Evolutionary conservation across 1,140 invertebrate species (phyloP), one percentile per base, ranked within the genome.

Genomic region (Caligus rogercresseyi): DNA sequence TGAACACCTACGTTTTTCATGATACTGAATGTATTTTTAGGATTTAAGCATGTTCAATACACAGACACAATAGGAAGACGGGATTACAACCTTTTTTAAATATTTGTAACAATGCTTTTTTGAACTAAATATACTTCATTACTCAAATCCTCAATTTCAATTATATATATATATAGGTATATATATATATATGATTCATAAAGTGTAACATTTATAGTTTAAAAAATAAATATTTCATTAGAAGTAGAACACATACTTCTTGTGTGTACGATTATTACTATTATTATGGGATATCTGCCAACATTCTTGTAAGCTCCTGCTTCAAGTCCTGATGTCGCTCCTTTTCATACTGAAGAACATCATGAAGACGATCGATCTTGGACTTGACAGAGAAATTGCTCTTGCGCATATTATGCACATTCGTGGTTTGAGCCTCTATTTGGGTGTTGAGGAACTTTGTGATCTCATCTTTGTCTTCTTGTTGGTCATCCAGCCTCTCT

Each of bases 331-430:
- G 52, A 53, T 62, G 60, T 24, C 31, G 52, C 24, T 62, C 60
- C 26, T 53, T 62, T 16, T 62, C 21, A 15, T 31, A 19, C 24
- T 62, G 60, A 15, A 62, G 52, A 15, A 62, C n/a, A 53, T 62
- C 60, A 18, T 54, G 20, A 14, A 62, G 7, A 1, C 31, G 14
- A 62, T 62, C 60, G 16, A 62, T 62, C 16, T 62, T 62, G 7
- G 60, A 53, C 18, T 62, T 62, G 14, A 62, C 16, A 15, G 31
- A n/a, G 54, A 62, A 62, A 24, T 62, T 62, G 31, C 60, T 59
- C 21, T 62, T 62, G 20, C 60, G 16, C 60, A 62, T 62, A 1
- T 18, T 21, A 16, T 62, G 60, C 14, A 62, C 19, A 21, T 53
- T 53, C 20, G 24, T 52, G 2, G 31, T 43, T 18, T 62, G 60